phyloP scores from a whole-genome alignment of 2,113 vertebrate species.

The Opisthocomus hoazin region DNA sequence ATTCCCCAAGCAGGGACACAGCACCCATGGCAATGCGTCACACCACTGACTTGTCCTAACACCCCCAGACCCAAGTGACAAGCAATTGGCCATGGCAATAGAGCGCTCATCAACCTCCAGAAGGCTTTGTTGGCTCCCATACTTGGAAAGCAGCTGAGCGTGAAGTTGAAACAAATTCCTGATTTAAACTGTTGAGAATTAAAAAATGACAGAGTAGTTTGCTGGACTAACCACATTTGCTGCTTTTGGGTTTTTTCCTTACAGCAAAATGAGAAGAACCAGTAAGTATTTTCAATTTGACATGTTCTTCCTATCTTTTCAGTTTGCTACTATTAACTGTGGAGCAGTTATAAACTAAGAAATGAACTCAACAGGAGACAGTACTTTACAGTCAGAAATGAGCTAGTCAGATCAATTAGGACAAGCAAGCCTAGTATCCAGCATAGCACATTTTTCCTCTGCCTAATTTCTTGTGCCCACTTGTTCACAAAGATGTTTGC shows the following conservation, averaged over 20 bases:
- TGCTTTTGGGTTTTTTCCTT: not conserved
- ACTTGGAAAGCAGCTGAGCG: not conserved
- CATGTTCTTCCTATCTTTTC: not conserved
- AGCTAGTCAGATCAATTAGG: not conserved
- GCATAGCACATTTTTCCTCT: not conserved
- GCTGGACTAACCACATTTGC: not conserved
- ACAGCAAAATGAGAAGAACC: not conserved
- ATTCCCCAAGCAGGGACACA: not conserved
- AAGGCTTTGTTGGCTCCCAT: not conserved
- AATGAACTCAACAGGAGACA: rapidly evolving
- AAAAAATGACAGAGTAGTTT: not conserved
- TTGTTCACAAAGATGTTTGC: not conserved
- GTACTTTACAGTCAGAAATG: not conserved
- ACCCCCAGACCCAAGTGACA: not conserved
- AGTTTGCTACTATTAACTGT: not conserved
- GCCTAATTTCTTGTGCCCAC: not conserved
- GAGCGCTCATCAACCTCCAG: not conserved
- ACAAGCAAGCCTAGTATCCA: not conserved
- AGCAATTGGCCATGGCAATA: not conserved
- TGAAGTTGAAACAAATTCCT: not conserved
- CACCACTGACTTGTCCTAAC: not conserved
- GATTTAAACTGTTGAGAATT: slow-evolving; percentile 4
- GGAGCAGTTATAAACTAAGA: not conserved
- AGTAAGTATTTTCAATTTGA: not conserved
- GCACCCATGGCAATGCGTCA: not conserved